A percentile compares a stretch with the other conserved stretches of the same genome.
phyloP scores from a whole-genome alignment of 2,888 invertebrate species.

The Trichogramma evanescens region DNA sequence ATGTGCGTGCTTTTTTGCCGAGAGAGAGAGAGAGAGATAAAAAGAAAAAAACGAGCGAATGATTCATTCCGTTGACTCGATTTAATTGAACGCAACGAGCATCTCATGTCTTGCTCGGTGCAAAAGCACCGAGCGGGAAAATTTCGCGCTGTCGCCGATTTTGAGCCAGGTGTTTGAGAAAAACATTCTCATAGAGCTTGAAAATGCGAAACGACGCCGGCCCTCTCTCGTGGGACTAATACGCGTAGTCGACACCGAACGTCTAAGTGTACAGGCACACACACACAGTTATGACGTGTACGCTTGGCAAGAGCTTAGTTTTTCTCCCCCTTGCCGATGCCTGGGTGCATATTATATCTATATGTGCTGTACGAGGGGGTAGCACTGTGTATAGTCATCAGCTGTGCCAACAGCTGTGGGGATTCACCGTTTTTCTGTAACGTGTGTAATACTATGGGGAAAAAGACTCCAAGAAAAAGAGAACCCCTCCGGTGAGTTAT shows the following conservation, averaged over 20 bases:
- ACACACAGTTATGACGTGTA: no score
- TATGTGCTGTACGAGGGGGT: not conserved
- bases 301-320: not conserved
- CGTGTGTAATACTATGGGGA: no score
- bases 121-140: no score
- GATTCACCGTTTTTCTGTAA: not conserved
- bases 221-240: slow-evolving; percentile 9
- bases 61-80: slow-evolving; percentile 6
- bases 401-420: slow-evolving; percentile 28
- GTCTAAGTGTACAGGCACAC: no score
- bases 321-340: not conserved
- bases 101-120: no score
- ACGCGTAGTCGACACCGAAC: not conserved
- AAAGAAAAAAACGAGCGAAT: not conserved
- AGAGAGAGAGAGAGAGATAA: no score
- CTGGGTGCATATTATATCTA: not conserved
- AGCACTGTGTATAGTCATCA: slow-evolving; percentile 18
- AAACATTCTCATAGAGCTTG: no score
- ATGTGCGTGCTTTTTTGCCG: not conserved
- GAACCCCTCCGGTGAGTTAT: no score
- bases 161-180: no score
- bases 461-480: no score
- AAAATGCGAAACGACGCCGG: no score
- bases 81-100: slow-evolving; percentile 7
- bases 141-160: no score